phyloP scores from a whole-genome alignment of 1,140 invertebrate species.

The Listronotus bonariensis region DNA sequence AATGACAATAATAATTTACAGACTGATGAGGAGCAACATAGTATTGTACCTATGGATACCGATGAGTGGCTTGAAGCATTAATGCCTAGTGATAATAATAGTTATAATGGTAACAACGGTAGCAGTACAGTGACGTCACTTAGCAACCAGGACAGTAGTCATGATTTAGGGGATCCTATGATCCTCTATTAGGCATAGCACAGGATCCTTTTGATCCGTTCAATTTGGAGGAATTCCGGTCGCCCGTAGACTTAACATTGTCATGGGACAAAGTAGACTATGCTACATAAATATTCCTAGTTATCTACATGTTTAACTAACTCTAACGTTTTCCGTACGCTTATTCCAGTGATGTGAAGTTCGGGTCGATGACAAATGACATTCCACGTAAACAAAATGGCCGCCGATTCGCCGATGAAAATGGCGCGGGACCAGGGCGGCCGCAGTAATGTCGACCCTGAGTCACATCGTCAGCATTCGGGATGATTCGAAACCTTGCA shows the following conservation, averaged over 20 bases:
- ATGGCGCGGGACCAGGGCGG: constrained; percentile 53
- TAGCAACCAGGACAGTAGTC: constrained; percentile 52
- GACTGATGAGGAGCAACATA: constrained; percentile 29
- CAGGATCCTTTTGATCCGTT: constrained; percentile 73
- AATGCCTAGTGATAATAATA: constrained; percentile 56
- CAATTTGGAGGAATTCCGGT: constrained; percentile 72
- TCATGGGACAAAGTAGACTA: constrained; percentile 69
- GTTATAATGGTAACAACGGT: constrained; percentile 37
- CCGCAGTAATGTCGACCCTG: constrained; percentile 14
- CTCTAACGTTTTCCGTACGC: constrained; percentile 32
- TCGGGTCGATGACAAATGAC: constrained; percentile 49
- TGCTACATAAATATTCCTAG: constrained; percentile 59
- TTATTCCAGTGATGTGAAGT: constrained; percentile 53
- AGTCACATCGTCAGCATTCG: constrained; percentile 11
- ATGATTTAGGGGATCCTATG: constrained; percentile 58
- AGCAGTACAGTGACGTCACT: constrained; percentile 39
- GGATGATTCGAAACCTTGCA: constrained; percentile 21
- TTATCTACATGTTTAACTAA: constrained; percentile 13
- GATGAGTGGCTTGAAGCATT: constrained; percentile 76
- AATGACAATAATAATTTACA: constrained; percentile 42
- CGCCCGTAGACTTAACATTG: constrained; percentile 59
- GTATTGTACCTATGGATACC: constrained; percentile 67
- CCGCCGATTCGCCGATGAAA: constrained; percentile 46
- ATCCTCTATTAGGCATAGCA: constrained; percentile 66
- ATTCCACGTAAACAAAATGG: constrained; percentile 51